A percentile compares a stretch with the other conserved stretches of the same genome.
phyloP scores from a whole-genome alignment of 1,140 invertebrate species.

The Theocolax elegans region DNA sequence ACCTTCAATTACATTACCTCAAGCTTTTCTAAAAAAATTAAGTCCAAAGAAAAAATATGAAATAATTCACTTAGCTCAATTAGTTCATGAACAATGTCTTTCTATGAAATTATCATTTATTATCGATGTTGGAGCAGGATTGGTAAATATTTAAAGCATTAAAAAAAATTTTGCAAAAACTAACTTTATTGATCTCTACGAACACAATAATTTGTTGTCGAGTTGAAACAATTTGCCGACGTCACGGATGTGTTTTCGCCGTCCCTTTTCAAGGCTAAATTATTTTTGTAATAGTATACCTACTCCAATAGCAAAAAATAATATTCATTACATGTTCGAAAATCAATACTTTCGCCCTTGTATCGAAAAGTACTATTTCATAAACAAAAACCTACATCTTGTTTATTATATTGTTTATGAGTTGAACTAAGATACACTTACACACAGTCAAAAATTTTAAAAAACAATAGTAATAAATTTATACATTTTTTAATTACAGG shows the following conservation, averaged over 20 bases:
- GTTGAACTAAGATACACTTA: slow-evolving; percentile 23
- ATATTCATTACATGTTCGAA: too few species aligned
- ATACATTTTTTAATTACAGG: slow-evolving; percentile 69
- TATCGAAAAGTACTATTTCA: background rate
- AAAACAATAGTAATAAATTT: slow-evolving; percentile 37
- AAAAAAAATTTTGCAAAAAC: too few species aligned
- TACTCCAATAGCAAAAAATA: too few species aligned
- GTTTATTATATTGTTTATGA: slow-evolving; percentile 2
- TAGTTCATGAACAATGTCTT: slow-evolving; percentile 70
- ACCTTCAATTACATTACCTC: slow-evolving; percentile 48
- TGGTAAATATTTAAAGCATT: slow-evolving; percentile 67
- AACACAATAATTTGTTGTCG: too few species aligned
- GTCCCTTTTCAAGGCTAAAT: too few species aligned
- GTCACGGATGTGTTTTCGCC: too few species aligned
- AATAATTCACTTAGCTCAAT: slow-evolving; percentile 71
- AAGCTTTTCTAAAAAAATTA: slow-evolving; percentile 61
- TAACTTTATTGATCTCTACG: too few species aligned
- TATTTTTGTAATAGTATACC: too few species aligned
- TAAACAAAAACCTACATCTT: background rate
- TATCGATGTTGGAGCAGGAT: slow-evolving; percentile 84
- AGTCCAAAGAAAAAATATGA: slow-evolving; percentile 78
- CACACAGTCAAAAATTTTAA: too few species aligned
- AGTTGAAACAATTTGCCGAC: too few species aligned
- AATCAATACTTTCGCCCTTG: slow-evolving; percentile 13
- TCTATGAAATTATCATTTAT: slow-evolving; percentile 69